Evolutionary conservation across 2,113 vertebrate genomes (phyloP).

Genomic region (Pelecanus crispus): DNA sequence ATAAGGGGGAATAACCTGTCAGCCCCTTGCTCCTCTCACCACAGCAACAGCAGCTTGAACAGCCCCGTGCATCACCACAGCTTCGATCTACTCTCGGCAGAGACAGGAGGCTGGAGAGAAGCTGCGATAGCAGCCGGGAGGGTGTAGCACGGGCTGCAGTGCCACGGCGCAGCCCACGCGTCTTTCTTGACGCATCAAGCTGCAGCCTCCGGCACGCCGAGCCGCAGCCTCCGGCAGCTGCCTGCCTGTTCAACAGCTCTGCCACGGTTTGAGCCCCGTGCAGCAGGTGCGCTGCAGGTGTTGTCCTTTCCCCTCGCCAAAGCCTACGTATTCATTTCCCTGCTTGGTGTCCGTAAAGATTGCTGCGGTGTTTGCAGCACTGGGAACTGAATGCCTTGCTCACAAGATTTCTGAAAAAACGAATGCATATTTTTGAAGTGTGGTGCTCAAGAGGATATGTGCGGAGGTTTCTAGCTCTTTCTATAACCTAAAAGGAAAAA

Average conservation of each 20-base stretch:
- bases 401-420: not conserved
- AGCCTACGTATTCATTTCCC: accelerated
- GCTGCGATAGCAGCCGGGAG: not conserved
- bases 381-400: not conserved
- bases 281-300: accelerated
- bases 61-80: not conserved
- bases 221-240: not conserved
- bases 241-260: not conserved
- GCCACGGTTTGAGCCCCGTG: accelerated
- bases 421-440: not conserved
- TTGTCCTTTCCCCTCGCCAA: not conserved
- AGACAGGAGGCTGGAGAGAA: not conserved
- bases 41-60: accelerated
- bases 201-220: not conserved
- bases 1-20: accelerated
- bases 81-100: not conserved
- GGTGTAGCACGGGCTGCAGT: accelerated
- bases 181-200: not conserved
- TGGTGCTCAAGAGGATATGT: not conserved
- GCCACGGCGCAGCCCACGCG: accelerated
- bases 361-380: not conserved
- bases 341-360: accelerated
- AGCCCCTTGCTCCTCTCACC: not conserved
- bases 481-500: not conserved
- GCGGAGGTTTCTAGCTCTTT: not conserved